These are phyloP conservation scores for Melanotaenia maccullochi DNA, from an alignment of 2,797 vertebrate species.

Conservation along the genomic window DNA sequence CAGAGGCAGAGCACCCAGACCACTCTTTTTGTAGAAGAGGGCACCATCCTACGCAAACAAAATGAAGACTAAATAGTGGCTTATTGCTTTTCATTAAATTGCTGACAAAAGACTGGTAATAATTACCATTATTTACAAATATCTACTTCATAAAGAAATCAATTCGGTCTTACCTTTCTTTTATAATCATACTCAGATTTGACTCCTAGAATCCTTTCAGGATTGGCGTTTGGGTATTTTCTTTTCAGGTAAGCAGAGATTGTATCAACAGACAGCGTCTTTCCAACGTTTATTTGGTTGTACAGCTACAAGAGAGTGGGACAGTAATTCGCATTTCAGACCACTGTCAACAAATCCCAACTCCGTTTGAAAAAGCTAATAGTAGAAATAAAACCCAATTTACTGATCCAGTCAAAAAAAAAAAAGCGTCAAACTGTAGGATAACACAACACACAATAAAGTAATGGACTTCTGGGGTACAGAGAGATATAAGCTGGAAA, in stretches of 20 bases:
- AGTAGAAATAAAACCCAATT: constrained; percentile 41
- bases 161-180: constrained; percentile 83
- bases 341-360: constrained; percentile 31
- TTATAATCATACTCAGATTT: constrained; percentile 88
- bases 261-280: constrained; percentile 82
- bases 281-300: constrained; percentile 80
- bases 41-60: constrained; percentile 85
- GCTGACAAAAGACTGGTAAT: background rate
- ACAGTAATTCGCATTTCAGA: constrained; percentile 49
- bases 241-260: constrained; percentile 85
- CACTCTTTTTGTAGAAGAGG: constrained; percentile 89
- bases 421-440: constrained; percentile 38
- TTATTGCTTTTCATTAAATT: constrained; percentile 1
- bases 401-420: constrained; percentile 41
- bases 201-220: constrained; percentile 84
- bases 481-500: constrained; percentile 35
- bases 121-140: background rate
- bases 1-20: constrained; percentile 90
- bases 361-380: constrained; percentile 39
- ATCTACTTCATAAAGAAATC: background rate
- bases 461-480: constrained; percentile 37
- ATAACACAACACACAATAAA: constrained; percentile 47
- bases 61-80: constrained; percentile 4
- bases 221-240: constrained; percentile 86
- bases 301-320: constrained; percentile 86